Evolutionary conservation across 2,113 vertebrate genomes (phyloP).

Genomic region (Phocoena phocoena): DNA sequence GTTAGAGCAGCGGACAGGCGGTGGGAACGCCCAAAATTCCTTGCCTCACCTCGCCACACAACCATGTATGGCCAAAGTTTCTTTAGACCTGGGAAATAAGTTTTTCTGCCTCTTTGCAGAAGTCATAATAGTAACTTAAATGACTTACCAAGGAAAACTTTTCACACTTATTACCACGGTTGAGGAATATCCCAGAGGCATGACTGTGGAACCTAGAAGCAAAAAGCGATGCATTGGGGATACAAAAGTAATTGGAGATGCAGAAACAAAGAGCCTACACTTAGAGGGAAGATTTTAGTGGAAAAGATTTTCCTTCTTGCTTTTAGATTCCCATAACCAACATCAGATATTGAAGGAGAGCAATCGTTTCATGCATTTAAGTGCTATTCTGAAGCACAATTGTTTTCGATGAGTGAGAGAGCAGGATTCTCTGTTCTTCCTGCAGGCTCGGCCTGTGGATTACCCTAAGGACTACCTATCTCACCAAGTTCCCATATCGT

Average conservation of each 20-base stretch:
- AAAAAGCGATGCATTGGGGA: neutral
- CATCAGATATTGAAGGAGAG: neutral
- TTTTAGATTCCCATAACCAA: neutral
- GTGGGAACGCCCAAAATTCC: neutral
- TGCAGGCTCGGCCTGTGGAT: conserved; percentile 95
- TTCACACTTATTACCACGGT: neutral
- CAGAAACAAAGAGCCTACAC: neutral
- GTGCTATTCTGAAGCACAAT: neutral
- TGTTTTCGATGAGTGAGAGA: neutral
- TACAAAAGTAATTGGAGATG: neutral
- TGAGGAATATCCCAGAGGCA: neutral
- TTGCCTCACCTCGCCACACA: accelerated
- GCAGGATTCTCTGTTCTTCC: conserved; percentile 47
- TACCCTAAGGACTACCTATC: conserved; percentile 93
- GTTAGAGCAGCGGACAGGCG: neutral
- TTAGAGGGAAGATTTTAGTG: neutral
- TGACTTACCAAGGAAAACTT: neutral
- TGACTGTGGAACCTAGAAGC: neutral
- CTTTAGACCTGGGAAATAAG: neutral
- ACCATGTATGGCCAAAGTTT: neutral
- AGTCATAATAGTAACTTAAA: neutral
- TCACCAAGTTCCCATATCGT: conserved; percentile 97
- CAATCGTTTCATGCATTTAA: neutral
- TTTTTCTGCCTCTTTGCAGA: neutral
- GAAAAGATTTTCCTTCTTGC: neutral